These are phyloP conservation scores for Diorhabda sublineata DNA, from an alignment of 1,140 invertebrate species.

Conservation along the genomic window DNA sequence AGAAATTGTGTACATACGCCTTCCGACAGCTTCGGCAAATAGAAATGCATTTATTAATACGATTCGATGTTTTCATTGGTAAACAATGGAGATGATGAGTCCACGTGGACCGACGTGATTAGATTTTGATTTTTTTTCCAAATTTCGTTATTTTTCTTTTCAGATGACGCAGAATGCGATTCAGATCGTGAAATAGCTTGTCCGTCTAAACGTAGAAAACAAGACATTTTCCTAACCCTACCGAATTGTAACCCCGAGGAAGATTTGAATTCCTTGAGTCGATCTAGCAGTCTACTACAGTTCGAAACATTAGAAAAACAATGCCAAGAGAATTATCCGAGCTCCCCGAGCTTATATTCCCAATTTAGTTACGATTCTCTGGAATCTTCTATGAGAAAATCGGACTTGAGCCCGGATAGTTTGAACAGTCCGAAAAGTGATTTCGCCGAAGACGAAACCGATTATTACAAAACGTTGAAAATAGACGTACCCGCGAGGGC, in stretches of 20 bases:
- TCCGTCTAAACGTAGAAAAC: slow-evolving; percentile 70
- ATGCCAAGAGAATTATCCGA: slow-evolving; percentile 51
- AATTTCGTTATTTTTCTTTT: slow-evolving; percentile 18
- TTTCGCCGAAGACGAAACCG: slow-evolving; percentile 26
- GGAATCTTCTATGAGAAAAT: slow-evolving; percentile 47
- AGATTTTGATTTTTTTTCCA: not conserved
- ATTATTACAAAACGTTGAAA: slow-evolving; percentile 39
- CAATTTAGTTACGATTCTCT: slow-evolving; percentile 56
- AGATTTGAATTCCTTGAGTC: slow-evolving; percentile 55
- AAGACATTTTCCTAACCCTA: slow-evolving; percentile 48
- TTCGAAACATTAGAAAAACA: slow-evolving; percentile 75
- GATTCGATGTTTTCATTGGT: too few relatives aligned
- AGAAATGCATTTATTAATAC: too few relatives aligned
- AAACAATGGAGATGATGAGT: too few relatives aligned
- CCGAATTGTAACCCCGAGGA: slow-evolving; percentile 47
- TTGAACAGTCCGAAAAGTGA: slow-evolving; percentile 43
- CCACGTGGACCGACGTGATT: too few relatives aligned
- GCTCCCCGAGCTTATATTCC: slow-evolving; percentile 50
- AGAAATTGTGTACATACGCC: too few relatives aligned
- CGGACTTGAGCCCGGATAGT: slow-evolving; percentile 53
- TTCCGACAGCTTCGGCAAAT: too few relatives aligned
- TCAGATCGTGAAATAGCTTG: slow-evolving; percentile 75
- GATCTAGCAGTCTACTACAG: slow-evolving; percentile 73
- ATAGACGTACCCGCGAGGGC: slow-evolving; percentile 33
- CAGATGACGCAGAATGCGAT: slow-evolving; percentile 55